These are phyloP conservation scores for Argya squamiceps DNA, from an alignment of 2,797 vertebrate genomes.

Conservation along the genomic window DNA sequence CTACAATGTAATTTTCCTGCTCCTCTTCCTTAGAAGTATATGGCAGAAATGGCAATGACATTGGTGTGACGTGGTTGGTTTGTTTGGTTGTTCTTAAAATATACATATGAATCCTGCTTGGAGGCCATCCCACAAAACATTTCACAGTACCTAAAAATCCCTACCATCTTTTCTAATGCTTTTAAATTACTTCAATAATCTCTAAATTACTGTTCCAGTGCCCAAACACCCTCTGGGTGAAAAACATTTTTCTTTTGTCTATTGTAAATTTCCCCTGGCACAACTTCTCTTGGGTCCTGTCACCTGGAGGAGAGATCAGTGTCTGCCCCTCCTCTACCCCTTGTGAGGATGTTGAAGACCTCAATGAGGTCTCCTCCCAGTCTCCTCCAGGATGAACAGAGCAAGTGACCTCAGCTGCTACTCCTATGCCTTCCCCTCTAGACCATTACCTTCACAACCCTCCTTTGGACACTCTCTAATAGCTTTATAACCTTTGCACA, in stretches of 20 bases:
- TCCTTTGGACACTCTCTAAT: neutral
- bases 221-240: neutral
- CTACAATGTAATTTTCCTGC: neutral
- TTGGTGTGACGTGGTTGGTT: neutral
- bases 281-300: accelerated
- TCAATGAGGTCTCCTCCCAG: neutral
- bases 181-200: neutral
- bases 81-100: neutral
- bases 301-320: neutral
- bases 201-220: neutral
- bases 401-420: neutral
- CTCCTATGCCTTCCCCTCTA: neutral
- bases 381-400: neutral
- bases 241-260: neutral
- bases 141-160: neutral
- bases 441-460: neutral
- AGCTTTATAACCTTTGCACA: neutral
- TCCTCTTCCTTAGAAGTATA: neutral
- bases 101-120: neutral
- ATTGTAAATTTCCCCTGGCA: neutral
- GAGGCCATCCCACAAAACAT: neutral
- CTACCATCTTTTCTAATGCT: neutral
- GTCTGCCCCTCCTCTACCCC: neutral
- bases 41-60: neutral
- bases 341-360: accelerated